Evolutionary conservation across 1,140 invertebrate species (phyloP).

Genomic region (Nilaparvata lugens): DNA sequence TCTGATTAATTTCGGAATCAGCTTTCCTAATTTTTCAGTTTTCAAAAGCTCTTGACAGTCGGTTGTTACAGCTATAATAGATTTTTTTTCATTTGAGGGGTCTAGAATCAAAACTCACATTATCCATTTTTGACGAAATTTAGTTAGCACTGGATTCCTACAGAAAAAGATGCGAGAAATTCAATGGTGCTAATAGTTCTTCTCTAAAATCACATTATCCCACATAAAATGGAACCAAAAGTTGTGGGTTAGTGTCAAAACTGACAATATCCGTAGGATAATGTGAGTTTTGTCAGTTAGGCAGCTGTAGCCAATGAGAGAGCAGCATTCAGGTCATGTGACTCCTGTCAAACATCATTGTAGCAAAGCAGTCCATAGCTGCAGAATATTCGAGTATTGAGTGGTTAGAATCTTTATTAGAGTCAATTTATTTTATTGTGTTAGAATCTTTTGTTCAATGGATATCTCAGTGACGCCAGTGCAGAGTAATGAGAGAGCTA

Average conservation of each 20-base stretch:
- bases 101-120: constrained; percentile 12
- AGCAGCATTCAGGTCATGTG: not conserved
- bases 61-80: too few relatives aligned
- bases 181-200: not conserved
- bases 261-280: not conserved
- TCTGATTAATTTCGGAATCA: too few relatives aligned
- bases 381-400: not conserved
- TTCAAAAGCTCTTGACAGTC: too few relatives aligned
- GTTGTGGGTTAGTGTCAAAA: constrained; percentile 1
- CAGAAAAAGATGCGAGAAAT: not conserved
- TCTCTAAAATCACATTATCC: constrained; percentile 5
- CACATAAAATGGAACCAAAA: too few relatives aligned
- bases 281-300: not conserved
- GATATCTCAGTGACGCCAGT: not conserved
- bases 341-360: not conserved
- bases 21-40: too few relatives aligned
- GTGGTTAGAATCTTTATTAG: not conserved
- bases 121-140: not conserved
- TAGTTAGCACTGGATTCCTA: not conserved
- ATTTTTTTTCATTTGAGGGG: constrained; percentile 4
- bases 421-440: not conserved
- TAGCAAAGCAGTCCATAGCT: not conserved
- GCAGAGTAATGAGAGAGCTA: not conserved
- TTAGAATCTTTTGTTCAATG: constrained; percentile 2
- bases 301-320: constrained; percentile 5